These are phyloP conservation scores for Grantiella picta DNA, from an alignment of 2,113 vertebrate species.

Conservation along the genomic window DNA sequence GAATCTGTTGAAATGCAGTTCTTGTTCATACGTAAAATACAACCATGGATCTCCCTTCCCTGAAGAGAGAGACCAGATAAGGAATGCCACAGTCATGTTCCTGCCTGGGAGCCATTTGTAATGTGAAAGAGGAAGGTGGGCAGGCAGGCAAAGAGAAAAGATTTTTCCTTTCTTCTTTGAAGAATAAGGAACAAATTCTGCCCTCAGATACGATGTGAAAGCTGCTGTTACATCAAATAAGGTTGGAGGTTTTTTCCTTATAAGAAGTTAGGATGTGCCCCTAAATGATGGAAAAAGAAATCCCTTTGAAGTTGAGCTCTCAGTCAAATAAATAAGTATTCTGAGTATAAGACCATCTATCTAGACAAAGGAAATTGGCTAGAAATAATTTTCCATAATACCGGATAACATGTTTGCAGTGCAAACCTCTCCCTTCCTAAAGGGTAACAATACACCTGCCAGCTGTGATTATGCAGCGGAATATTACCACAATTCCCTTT, in stretches of 20 bases:
- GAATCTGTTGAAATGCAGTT: not conserved
- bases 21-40: not conserved
- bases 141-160: not conserved
- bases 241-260: not conserved
- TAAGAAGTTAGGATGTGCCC: not conserved
- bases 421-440: not conserved
- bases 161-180: constrained; percentile 19
- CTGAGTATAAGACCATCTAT: not conserved
- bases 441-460: not conserved
- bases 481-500: not conserved
- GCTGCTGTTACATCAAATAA: not conserved
- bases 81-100: not conserved
- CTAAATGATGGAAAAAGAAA: not conserved
- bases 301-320: not conserved
- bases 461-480: not conserved
- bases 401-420: not conserved
- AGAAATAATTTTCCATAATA: not conserved
- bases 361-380: not conserved
- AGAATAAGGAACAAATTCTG: constrained; percentile 30
- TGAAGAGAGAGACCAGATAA: not conserved
- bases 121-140: not conserved
- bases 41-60: not conserved
- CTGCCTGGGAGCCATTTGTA: constrained; percentile 9
- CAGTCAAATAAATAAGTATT: not conserved
- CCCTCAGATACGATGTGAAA: not conserved